Conservation (phyloP, 2,113 vertebrate genomes). For the Peucedramus taeniatus region DNA sequence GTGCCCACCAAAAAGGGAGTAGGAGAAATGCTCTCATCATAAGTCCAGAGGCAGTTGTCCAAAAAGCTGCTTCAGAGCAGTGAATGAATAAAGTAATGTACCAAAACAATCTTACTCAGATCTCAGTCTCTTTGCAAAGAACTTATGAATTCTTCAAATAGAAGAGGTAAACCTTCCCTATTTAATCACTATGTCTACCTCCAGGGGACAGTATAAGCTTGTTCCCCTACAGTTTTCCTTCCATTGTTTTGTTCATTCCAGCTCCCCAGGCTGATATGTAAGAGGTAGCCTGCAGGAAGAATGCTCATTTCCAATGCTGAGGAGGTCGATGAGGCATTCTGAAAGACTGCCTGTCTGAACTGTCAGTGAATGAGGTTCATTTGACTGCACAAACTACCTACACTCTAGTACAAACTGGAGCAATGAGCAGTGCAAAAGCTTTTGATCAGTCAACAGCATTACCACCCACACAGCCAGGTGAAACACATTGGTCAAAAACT, state of each 20-base stretch:
- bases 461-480: background rate
- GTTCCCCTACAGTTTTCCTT: background rate
- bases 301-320: background rate
- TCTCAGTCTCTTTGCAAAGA: background rate
- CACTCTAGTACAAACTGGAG: background rate
- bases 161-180: background rate
- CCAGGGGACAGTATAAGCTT: constrained; percentile 42
- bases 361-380: background rate
- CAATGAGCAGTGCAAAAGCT: background rate
- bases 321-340: background rate
- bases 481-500: background rate
- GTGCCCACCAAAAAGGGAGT: background rate
- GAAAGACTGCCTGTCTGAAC: background rate
- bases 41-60: background rate
- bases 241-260: background rate
- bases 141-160: background rate
- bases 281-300: background rate
- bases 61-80: background rate
- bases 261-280: background rate
- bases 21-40: background rate
- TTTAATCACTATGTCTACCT: background rate
- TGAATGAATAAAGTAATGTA: background rate
- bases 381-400: background rate
- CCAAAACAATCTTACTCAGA: background rate
- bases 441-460: background rate